These are phyloP conservation scores for Epinephelus fuscoguttatus DNA, from an alignment of 2,113 vertebrate species.

Conservation along the genomic window DNA sequence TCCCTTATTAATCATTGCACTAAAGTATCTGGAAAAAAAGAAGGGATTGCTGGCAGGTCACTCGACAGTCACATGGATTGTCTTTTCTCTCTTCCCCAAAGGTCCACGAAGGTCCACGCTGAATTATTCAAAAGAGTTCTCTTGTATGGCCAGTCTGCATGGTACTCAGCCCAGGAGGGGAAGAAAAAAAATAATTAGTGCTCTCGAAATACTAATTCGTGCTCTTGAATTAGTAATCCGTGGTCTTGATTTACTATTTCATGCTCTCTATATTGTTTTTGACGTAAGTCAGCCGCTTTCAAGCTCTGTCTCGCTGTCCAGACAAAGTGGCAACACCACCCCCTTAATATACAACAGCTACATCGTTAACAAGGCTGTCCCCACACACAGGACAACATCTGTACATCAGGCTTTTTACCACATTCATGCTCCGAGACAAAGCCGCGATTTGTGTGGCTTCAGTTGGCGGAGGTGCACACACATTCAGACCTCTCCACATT, in stretches of 20 bases:
- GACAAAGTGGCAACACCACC: neutral
- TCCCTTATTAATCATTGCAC: slow-evolving; percentile 16
- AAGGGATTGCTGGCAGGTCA: neutral
- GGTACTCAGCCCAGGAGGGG: neutral
- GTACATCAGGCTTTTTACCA: neutral
- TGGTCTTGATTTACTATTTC: neutral
- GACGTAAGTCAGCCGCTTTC: neutral
- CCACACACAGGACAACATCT: neutral
- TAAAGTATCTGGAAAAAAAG: slow-evolving; percentile 27
- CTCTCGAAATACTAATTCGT: neutral
- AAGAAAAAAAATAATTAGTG: neutral
- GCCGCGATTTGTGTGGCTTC: too few relatives aligned
- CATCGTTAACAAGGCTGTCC: neutral
- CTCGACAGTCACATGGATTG: slow-evolving; percentile 24
- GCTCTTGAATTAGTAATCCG: neutral
- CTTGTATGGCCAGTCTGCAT: slow-evolving; percentile 34
- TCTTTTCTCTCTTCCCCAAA: slow-evolving; percentile 50
- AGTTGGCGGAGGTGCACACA: neutral
- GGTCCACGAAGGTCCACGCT: slow-evolving; percentile 37
- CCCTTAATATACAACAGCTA: neutral
- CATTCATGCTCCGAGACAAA: neutral
- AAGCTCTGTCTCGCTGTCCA: neutral
- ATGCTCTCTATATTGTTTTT: neutral
- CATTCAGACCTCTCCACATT: neutral
- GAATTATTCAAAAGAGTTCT: slow-evolving; percentile 62